Evolutionary conservation across 2,888 invertebrate genomes (phyloP).

Genomic region (Stegana nigrithorax): DNA sequence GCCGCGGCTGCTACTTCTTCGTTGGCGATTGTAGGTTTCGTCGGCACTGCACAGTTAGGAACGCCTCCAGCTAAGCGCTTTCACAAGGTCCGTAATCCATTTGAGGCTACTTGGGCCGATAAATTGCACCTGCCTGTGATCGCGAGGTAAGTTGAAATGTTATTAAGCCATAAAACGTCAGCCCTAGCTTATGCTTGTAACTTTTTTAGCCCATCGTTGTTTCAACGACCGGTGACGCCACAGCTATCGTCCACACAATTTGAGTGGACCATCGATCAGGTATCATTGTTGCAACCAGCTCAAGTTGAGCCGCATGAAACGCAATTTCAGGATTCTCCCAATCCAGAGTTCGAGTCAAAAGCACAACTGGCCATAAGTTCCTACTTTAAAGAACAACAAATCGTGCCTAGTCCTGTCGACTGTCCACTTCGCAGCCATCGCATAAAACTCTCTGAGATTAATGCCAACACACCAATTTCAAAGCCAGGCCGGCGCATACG

Average conservation of each 20-base stretch:
- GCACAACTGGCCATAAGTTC: constrained; percentile 74
- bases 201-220: constrained; percentile 62
- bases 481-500: constrained; percentile 52
- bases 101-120: constrained; percentile 73
- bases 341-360: constrained; percentile 73
- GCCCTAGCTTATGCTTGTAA: background rate
- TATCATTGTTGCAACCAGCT: constrained; percentile 74
- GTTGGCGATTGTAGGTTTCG: background rate
- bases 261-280: constrained; percentile 77
- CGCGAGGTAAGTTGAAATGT: constrained; percentile 62
- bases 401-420: constrained; percentile 67
- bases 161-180: background rate
- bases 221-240: constrained; percentile 63
- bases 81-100: constrained; percentile 74
- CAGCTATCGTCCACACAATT: constrained; percentile 70
- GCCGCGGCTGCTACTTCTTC: background rate
- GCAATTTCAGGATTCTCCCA: constrained; percentile 70
- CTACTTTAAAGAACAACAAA: constrained; percentile 66
- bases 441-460: constrained; percentile 54
- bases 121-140: constrained; percentile 74
- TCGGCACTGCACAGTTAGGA: constrained; percentile 28
- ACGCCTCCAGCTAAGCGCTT: constrained; percentile 73
- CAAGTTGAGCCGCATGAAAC: constrained; percentile 72
- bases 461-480: constrained; percentile 57
- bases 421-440: constrained; percentile 64